Percentiles rank a stretch among this genome's conserved stretches.
Evolutionary conservation across 2,797 vertebrate genomes (phyloP).

Genomic region (Rousettus madagascariensis): DNA sequence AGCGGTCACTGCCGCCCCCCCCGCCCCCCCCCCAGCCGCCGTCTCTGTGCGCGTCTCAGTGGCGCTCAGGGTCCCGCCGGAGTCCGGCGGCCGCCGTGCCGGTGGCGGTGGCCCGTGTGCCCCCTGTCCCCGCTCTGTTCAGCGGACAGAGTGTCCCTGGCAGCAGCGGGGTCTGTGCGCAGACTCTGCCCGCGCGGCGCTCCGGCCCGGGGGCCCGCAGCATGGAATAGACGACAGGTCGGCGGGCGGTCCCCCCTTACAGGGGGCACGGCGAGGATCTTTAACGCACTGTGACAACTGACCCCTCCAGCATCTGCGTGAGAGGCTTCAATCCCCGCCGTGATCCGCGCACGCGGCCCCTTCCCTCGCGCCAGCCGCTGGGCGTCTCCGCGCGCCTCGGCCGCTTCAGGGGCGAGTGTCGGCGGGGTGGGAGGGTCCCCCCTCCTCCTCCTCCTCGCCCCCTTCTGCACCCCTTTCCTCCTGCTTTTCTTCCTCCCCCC

Average conservation of each 20-base stretch:
- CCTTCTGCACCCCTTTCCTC: neutral
- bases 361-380: neutral
- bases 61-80: too few species aligned
- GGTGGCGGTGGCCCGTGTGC: too few species aligned
- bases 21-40: neutral
- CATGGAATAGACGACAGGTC: constrained; percentile 85
- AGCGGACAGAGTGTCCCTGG: constrained; percentile 55
- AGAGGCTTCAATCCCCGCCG: constrained; percentile 86
- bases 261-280: constrained; percentile 81
- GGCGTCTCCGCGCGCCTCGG: neutral
- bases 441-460: neutral
- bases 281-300: constrained; percentile 89
- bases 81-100: neutral
- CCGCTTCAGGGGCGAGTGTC: too few species aligned
- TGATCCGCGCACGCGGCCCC: constrained; percentile 47
- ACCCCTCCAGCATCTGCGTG: constrained; percentile 87
- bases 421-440: neutral
- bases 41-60: neutral
- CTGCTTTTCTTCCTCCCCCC: neutral
- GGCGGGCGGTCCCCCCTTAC: constrained; percentile 85
- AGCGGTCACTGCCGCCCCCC: too few species aligned
- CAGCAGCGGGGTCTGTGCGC: constrained; percentile 74
- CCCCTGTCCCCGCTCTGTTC: neutral
- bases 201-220: constrained; percentile 80
- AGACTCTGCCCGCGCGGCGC: constrained; percentile 80